Percentiles rank a stretch among this genome's conserved stretches.
Conservation (phyloP, 2,888 invertebrate species). For the Tortricodes alternella region DNA sequence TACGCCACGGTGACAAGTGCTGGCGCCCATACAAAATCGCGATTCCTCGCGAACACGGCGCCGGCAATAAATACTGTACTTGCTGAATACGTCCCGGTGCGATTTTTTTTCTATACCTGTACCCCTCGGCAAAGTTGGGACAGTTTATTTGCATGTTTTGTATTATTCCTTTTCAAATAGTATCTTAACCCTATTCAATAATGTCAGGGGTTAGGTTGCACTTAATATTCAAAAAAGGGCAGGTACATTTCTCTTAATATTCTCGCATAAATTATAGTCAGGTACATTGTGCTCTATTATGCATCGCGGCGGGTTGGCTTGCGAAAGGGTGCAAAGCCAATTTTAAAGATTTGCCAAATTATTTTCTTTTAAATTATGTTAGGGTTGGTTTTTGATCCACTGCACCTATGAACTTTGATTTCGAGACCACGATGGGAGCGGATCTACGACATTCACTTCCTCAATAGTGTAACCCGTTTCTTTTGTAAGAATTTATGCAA, state of each 20-base stretch:
- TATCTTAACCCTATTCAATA: slow-evolving; percentile 82
- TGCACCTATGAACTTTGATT: slow-evolving; percentile 49
- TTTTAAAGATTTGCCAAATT: slow-evolving; percentile 44
- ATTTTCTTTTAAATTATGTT: slow-evolving; percentile 42
- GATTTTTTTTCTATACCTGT: slow-evolving; percentile 77
- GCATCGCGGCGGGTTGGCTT: slow-evolving; percentile 54
- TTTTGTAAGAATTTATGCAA: slow-evolving; percentile 83
- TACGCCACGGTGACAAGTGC: slow-evolving; percentile 79
- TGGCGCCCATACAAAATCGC: slow-evolving; percentile 55
- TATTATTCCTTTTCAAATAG: slow-evolving; percentile 79
- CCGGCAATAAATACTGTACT: slow-evolving; percentile 54
- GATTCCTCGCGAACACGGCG: slow-evolving; percentile 39
- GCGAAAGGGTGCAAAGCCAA: slow-evolving; percentile 51
- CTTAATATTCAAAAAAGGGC: slow-evolving; percentile 83
- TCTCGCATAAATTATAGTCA: slow-evolving; percentile 84
- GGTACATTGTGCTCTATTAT: slow-evolving; percentile 81
- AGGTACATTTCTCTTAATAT: slow-evolving; percentile 83
- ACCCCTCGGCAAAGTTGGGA: slow-evolving; percentile 71
- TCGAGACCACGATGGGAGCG: slow-evolving; percentile 52
- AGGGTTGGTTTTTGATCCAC: slow-evolving; percentile 44
- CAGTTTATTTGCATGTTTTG: slow-evolving; percentile 82
- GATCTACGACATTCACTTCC: slow-evolving; percentile 78
- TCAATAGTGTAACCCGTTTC: slow-evolving; percentile 81
- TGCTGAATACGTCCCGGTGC: slow-evolving; percentile 57
- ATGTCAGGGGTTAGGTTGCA: slow-evolving; percentile 83